phyloP scores from a whole-genome alignment of 2,888 invertebrate species.

The Conistra vaccinii region DNA sequence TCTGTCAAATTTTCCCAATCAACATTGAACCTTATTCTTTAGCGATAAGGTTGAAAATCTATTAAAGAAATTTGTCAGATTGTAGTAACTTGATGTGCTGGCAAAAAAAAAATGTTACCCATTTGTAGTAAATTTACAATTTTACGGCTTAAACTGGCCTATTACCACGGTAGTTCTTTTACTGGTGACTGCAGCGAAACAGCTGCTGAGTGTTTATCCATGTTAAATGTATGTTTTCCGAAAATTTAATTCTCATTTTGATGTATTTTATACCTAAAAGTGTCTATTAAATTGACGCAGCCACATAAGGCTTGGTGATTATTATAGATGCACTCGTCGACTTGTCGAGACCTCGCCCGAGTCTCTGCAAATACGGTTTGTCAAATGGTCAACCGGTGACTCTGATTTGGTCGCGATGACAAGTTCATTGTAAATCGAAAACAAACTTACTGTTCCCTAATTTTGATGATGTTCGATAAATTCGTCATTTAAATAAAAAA shows the following conservation, averaged over 20 bases:
- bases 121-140: neutral
- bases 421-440: slow-evolving; percentile 2
- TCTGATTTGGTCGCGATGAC: neutral
- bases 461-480: slow-evolving; percentile 4
- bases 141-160: slow-evolving; percentile 2
- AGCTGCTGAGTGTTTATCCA: neutral
- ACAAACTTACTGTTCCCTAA: neutral
- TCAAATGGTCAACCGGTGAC: neutral
- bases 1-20: too few species aligned
- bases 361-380: neutral
- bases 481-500: neutral
- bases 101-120: neutral
- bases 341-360: neutral
- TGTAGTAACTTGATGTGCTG: too few species aligned
- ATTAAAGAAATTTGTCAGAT: too few species aligned
- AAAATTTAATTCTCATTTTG: neutral
- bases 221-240: neutral
- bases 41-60: too few species aligned
- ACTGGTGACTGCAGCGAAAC: slow-evolving; percentile 9
- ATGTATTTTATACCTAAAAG: neutral
- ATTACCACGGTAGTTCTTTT: neutral
- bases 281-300: neutral
- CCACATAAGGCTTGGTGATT: neutral
- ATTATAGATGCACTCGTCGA: neutral
- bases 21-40: too few species aligned